Evolutionary conservation across 2,113 vertebrate species (phyloP).

Genomic region (Macrotus californicus): DNA sequence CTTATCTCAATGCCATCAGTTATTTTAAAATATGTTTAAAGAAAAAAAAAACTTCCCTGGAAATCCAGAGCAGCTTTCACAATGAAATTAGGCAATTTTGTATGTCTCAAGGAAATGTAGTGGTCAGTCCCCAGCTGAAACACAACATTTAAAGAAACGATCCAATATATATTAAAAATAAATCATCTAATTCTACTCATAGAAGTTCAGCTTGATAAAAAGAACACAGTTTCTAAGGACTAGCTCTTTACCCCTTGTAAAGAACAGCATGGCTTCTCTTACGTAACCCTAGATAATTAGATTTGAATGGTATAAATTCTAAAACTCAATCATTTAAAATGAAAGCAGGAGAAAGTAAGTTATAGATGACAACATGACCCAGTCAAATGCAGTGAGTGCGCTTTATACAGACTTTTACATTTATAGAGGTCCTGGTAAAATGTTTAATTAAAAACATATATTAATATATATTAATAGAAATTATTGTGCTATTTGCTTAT

Average conservation of each 20-base stretch:
- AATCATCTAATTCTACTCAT: background rate
- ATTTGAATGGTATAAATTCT: background rate
- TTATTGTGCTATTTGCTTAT: background rate
- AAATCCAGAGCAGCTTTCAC: background rate
- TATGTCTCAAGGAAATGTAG: background rate
- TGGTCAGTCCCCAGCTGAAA: background rate
- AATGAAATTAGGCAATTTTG: background rate
- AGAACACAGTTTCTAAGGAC: background rate
- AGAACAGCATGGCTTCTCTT: background rate
- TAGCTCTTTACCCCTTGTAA: background rate
- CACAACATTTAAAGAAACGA: background rate
- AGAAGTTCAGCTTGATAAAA: background rate
- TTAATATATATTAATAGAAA: background rate
- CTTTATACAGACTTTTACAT: background rate
- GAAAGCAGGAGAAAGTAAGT: background rate
- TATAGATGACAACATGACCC: background rate
- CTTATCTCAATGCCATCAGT: background rate
- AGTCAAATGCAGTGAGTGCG: background rate
- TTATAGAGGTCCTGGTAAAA: background rate
- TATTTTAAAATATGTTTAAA: background rate
- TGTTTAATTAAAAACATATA: background rate
- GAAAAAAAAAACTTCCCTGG: background rate
- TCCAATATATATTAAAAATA: background rate
- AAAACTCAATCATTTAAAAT: background rate
- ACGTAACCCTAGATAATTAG: background rate